These are phyloP conservation scores for Xenopus borealis DNA, from an alignment of 2,113 vertebrate genomes.

Conservation along the genomic window DNA sequence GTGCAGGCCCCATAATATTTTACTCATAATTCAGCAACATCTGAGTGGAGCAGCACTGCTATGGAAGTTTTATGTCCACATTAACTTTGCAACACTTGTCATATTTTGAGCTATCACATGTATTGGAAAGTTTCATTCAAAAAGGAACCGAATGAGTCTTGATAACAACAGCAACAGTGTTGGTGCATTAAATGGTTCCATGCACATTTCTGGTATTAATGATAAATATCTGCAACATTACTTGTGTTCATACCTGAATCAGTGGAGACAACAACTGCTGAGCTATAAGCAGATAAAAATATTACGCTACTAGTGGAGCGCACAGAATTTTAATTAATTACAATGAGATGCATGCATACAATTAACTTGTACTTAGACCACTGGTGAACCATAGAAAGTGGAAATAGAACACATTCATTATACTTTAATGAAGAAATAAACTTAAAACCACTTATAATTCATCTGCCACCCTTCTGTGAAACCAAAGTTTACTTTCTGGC, in stretches of 20 bases:
- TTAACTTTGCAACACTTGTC: too few species aligned
- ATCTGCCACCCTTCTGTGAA: background rate
- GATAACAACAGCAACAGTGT: background rate
- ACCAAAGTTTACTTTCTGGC: too few species aligned
- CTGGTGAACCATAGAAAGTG: constrained; percentile 35
- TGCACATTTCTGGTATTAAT: too few species aligned
- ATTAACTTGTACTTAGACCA: constrained; percentile 22
- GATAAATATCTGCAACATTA: too few species aligned
- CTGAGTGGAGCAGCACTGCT: too few species aligned
- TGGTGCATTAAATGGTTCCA: background rate
- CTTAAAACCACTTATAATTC: constrained; percentile 29
- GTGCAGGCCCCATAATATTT: too few species aligned
- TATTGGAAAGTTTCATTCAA: too few species aligned
- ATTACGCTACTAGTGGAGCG: constrained; percentile 11
- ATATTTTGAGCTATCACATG: too few species aligned
- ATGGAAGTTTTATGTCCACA: too few species aligned
- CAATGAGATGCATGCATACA: constrained; percentile 27
- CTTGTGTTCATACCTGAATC: constrained; percentile 1
- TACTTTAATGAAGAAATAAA: constrained; percentile 25
- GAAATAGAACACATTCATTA: constrained; percentile 38
- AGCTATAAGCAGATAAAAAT: constrained; percentile 10
- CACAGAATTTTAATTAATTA: constrained; percentile 28
- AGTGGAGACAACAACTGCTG: background rate
- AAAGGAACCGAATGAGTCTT: too few species aligned
- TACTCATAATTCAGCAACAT: too few species aligned